These are phyloP conservation scores for Euthynnus affinis DNA, from an alignment of 2,797 vertebrate species.

Conservation along the genomic window DNA sequence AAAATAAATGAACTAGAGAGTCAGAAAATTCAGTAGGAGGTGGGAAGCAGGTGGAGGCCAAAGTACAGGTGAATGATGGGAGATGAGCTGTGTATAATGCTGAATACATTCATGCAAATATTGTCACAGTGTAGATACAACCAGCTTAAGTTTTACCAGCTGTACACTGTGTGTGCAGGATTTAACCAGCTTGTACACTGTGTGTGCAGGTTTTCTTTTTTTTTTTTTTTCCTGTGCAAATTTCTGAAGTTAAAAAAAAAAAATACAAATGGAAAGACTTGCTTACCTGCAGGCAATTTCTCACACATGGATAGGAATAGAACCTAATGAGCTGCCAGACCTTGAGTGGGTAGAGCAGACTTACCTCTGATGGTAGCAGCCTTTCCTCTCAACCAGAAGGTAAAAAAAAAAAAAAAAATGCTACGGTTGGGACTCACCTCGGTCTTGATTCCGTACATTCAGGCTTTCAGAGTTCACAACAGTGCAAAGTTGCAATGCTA, in stretches of 20 bases:
- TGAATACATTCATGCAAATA: constrained; percentile 37
- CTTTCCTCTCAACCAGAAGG: constrained; percentile 40
- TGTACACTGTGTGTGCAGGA: constrained; percentile 21
- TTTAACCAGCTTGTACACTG: constrained; percentile 30
- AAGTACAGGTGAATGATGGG: constrained; percentile 19
- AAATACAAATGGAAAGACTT: constrained; percentile 28
- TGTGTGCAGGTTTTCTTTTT: constrained; percentile 23
- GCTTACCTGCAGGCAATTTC: constrained; percentile 59
- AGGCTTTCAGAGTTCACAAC: constrained; percentile 19
- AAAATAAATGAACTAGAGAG: constrained; percentile 25
- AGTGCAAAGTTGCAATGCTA: neutral
- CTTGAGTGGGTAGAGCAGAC: constrained; percentile 70
- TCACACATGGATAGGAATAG: constrained; percentile 64
- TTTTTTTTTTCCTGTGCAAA: constrained; percentile 29
- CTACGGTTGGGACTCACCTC: constrained; percentile 9
- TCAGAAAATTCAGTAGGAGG: too few relatives aligned
- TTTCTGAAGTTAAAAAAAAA: constrained; percentile 15
- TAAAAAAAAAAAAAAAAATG: constrained; percentile 9
- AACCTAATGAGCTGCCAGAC: constrained; percentile 76
- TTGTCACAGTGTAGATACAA: constrained; percentile 21
- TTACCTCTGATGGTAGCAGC: constrained; percentile 49
- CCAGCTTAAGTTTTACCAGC: constrained; percentile 25
- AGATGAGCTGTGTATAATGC: constrained; percentile 42
- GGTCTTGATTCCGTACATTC: constrained; percentile 30
- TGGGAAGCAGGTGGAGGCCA: constrained; percentile 25